A percentile compares a stretch with the other conserved stretches of the same genome.
Conservation (phyloP, 2,888 invertebrate species). For the Polyploca ridens region DNA sequence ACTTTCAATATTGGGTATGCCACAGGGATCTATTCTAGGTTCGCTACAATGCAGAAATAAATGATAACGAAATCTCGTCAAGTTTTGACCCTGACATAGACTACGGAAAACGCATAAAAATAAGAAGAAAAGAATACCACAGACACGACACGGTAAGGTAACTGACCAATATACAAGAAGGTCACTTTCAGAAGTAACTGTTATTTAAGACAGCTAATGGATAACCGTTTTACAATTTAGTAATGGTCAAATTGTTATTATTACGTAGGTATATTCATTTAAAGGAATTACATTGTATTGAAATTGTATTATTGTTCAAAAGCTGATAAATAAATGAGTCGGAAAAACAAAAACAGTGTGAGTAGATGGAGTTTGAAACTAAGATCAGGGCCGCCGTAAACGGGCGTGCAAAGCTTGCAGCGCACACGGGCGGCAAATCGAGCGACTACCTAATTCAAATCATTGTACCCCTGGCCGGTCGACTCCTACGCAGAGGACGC, state of each 20-base stretch:
- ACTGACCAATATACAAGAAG: conserved; percentile 7
- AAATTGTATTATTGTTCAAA: no score
- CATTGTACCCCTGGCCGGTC: no score
- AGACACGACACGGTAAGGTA: conserved; percentile 7
- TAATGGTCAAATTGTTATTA: background rate
- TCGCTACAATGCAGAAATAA: background rate
- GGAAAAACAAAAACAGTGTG: background rate
- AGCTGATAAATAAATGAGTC: no score
- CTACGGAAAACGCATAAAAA: background rate
- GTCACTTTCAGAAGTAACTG: conserved; percentile 7
- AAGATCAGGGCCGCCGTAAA: no score
- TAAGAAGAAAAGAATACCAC: background rate
- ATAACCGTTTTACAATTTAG: background rate
- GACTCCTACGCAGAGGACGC: no score
- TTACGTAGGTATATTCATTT: background rate
- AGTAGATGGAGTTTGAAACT: background rate
- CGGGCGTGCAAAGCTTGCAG: no score
- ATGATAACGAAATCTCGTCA: background rate
- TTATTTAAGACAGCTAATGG: conserved; percentile 1
- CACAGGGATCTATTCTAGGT: background rate
- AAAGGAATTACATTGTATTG: background rate
- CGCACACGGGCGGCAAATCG: no score
- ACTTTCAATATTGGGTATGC: background rate
- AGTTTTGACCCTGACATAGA: background rate
- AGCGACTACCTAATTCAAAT: no score